phyloP scores from a whole-genome alignment of 2,888 invertebrate genomes.

The Steinernema scapterisci region DNA sequence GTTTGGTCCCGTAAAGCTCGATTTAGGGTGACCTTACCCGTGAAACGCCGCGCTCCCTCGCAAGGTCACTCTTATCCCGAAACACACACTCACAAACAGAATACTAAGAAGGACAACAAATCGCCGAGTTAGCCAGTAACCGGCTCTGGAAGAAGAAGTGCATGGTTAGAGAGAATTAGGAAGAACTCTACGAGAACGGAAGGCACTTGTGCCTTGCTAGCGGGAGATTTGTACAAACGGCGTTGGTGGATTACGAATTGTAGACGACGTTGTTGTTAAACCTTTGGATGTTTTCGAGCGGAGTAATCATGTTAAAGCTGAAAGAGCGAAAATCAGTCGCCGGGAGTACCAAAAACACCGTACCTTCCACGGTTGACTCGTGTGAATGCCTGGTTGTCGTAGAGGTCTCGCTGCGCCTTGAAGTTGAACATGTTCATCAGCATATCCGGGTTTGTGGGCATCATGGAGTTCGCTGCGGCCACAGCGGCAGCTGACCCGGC shows the following conservation, averaged over 20 bases:
- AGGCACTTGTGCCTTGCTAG: constrained; percentile 10
- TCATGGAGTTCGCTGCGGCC: constrained; percentile 36
- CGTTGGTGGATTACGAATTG: constrained; percentile 21
- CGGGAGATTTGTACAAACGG: constrained; percentile 30
- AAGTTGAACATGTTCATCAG: constrained; percentile 37
- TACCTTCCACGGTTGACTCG: constrained; percentile 28
- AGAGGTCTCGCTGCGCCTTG: constrained; percentile 35
- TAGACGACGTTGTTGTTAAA: constrained; percentile 33
- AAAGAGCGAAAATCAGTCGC: neutral
- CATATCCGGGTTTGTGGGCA: constrained; percentile 29
- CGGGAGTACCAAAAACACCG: neutral
- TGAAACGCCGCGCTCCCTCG: constrained; percentile 25
- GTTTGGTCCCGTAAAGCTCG: constrained; percentile 31
- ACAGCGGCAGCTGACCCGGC: constrained; percentile 32
- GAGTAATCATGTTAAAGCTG: constrained; percentile 68
- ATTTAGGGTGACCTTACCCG: constrained; percentile 32
- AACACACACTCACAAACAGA: neutral
- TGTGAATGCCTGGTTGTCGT: constrained; percentile 23
- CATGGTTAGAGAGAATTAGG: neutral
- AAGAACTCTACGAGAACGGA: constrained; percentile 8
- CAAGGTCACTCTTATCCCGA: constrained; percentile 31
- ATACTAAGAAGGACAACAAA: neutral
- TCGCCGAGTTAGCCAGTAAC: constrained; percentile 26
- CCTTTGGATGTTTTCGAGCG: constrained; percentile 62
- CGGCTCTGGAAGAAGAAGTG: constrained; percentile 8